Percentiles rank a stretch among this genome's conserved stretches.
Evolutionary conservation across 1,140 invertebrate species (phyloP).

Genomic region (Drosophila jambulina): DNA sequence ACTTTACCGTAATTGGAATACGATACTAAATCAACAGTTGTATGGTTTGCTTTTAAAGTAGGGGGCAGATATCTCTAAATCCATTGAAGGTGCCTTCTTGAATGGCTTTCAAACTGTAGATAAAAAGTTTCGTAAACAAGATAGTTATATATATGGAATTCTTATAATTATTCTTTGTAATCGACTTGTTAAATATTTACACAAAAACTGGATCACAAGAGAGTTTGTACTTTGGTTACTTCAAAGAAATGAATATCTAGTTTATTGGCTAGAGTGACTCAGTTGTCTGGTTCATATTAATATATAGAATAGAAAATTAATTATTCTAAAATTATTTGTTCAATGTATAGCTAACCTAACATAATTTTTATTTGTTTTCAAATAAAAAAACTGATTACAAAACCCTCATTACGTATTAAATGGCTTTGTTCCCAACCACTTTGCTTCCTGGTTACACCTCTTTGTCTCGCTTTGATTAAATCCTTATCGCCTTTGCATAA

Average conservation of each 20-base stretch:
- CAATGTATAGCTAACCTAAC: not conserved
- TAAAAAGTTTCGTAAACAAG: not conserved
- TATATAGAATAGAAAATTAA: too few relatives aligned
- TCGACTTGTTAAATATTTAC: conserved; percentile 1
- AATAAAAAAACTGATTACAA: not conserved
- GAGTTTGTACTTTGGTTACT: not conserved
- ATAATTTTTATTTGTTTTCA: not conserved
- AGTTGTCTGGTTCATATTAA: too few relatives aligned
- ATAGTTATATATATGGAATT: not conserved
- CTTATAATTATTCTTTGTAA: not conserved
- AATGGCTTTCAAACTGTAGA: not conserved
- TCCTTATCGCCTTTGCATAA: conserved; percentile 26
- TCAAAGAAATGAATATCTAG: not conserved
- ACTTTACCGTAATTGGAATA: conserved; percentile 51
- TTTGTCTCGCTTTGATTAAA: conserved; percentile 32
- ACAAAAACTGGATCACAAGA: not conserved
- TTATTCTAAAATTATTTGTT: not conserved
- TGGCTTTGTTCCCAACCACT: not conserved
- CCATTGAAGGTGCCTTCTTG: not conserved
- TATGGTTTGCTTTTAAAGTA: not conserved
- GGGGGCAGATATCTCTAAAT: not conserved
- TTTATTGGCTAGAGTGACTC: too few relatives aligned
- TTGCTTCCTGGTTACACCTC: conserved; percentile 29
- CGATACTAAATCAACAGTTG: conserved; percentile 49
- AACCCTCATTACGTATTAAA: not conserved